These are phyloP conservation scores for Meloidogyne hapla DNA, from an alignment of 1,140 invertebrate genomes.

Conservation along the genomic window DNA sequence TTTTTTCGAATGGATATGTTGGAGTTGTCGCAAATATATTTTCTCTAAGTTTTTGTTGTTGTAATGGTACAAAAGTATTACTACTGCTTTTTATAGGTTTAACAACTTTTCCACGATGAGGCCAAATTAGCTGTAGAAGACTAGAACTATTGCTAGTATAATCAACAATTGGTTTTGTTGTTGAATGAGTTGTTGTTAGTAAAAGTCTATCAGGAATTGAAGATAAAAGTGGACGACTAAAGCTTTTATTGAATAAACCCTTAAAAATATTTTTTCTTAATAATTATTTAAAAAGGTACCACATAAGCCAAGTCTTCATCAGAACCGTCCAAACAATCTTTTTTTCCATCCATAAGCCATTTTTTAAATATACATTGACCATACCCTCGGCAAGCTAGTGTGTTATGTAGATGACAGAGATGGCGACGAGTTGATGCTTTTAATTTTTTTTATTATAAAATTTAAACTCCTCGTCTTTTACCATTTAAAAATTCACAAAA, in stretches of 20 bases:
- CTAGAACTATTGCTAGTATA: not conserved
- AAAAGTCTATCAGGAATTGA: not conserved
- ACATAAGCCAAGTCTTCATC: conserved; percentile 33
- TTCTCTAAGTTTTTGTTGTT: not conserved
- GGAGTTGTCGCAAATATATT: not conserved
- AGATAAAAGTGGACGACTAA: not conserved
- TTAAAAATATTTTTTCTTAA: not conserved
- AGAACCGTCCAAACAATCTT: conserved; percentile 41
- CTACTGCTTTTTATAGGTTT: not conserved
- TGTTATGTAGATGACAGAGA: conserved; percentile 36
- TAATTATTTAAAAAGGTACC: not conserved
- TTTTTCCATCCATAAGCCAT: conserved; percentile 44
- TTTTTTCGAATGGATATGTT: not conserved
- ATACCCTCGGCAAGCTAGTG: conserved; percentile 42
- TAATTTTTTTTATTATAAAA: not conserved
- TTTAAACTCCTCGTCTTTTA: not conserved
- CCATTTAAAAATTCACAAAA: not conserved
- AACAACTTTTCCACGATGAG: not conserved
- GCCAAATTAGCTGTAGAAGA: not conserved
- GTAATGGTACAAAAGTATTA: not conserved
- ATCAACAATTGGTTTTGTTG: not conserved
- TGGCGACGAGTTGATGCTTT: conserved; percentile 20
- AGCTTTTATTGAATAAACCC: not conserved
- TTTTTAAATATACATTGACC: conserved; percentile 44
- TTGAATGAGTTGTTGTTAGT: not conserved